These are phyloP conservation scores for Gadus macrocephalus DNA, from an alignment of 2,113 vertebrate genomes.

Conservation along the genomic window DNA sequence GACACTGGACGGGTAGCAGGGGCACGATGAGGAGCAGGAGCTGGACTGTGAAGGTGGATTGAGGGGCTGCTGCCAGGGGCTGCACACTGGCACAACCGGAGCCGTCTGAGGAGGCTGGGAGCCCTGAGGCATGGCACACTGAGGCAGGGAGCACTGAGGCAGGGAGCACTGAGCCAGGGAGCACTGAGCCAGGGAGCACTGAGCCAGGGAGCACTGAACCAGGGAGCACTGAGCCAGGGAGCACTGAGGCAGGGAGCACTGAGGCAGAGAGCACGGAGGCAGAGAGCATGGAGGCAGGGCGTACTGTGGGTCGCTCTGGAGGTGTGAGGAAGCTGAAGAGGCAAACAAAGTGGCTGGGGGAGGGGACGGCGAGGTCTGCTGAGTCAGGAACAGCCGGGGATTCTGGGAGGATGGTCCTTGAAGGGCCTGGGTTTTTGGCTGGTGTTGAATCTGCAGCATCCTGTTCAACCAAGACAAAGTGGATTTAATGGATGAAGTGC, in stretches of 20 bases:
- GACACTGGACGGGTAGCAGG: constrained; percentile 67
- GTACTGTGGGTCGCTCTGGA: constrained; percentile 47
- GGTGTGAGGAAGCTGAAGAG: constrained; percentile 45
- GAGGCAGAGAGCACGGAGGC: constrained; percentile 39
- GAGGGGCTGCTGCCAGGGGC: constrained; percentile 57
- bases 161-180: constrained; percentile 56
- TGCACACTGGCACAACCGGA: constrained; percentile 58
- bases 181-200: constrained; percentile 59
- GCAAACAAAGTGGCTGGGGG: constrained; percentile 61
- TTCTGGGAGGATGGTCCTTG: constrained; percentile 65
- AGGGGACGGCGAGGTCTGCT: constrained; percentile 31
- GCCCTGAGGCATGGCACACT: constrained; percentile 61
- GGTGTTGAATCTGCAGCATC: constrained; percentile 91
- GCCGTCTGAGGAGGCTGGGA: constrained; percentile 67
- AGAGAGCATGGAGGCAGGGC: constrained; percentile 55
- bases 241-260: no score
- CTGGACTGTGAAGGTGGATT: constrained; percentile 29
- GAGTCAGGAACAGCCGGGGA: constrained; percentile 47
- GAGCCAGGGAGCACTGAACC: constrained; percentile 65
- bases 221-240: no score
- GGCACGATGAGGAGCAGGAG: constrained; percentile 53
- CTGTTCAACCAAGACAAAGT: constrained; percentile 62
- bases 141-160: constrained; percentile 53
- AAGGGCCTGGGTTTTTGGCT: constrained; percentile 59
- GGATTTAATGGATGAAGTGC: constrained; percentile 4